These are phyloP conservation scores for Steatocranus sp. DNA, from an alignment of 2,797 vertebrate genomes.

Conservation along the genomic window DNA sequence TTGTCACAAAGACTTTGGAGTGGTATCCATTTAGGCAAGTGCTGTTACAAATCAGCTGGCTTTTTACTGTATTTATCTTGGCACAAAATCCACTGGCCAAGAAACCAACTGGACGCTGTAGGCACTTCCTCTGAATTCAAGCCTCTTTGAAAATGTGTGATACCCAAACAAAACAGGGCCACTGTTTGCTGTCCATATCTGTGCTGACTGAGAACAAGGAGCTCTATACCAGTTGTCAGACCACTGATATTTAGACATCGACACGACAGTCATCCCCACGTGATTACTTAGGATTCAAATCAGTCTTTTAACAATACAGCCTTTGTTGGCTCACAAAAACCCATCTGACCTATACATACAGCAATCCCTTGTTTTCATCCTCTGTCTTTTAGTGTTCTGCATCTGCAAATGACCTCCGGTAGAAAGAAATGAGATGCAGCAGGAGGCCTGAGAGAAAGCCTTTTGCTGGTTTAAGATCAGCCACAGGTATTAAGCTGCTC, in stretches of 20 bases:
- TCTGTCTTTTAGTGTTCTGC: neutral
- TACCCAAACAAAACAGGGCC: neutral
- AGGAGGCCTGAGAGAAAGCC: conserved; percentile 40
- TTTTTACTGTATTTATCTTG: conserved; percentile 29
- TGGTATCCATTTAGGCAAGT: conserved; percentile 41
- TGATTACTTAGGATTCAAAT: neutral
- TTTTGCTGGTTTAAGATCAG: conserved; percentile 51
- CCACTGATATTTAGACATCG: neutral
- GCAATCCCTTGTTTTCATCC: neutral
- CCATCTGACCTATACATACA: neutral
- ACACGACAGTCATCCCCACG: neutral
- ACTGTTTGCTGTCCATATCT: neutral
- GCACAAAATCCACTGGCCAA: conserved; percentile 6
- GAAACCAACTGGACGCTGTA: neutral
- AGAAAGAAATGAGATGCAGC: conserved; percentile 48
- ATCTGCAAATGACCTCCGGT: neutral
- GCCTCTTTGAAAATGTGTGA: conserved; percentile 17
- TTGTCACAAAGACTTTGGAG: conserved; percentile 24
- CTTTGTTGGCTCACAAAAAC: neutral
- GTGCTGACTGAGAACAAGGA: neutral
- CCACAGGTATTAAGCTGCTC: conserved; percentile 61
- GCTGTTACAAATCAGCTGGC: conserved; percentile 42
- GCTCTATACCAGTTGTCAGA: neutral
- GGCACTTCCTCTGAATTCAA: conserved; percentile 18
- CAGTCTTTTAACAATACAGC: neutral